Evolutionary conservation across 2,113 vertebrate species (phyloP).

Genomic region (Mesembrinibis cayennensis): DNA sequence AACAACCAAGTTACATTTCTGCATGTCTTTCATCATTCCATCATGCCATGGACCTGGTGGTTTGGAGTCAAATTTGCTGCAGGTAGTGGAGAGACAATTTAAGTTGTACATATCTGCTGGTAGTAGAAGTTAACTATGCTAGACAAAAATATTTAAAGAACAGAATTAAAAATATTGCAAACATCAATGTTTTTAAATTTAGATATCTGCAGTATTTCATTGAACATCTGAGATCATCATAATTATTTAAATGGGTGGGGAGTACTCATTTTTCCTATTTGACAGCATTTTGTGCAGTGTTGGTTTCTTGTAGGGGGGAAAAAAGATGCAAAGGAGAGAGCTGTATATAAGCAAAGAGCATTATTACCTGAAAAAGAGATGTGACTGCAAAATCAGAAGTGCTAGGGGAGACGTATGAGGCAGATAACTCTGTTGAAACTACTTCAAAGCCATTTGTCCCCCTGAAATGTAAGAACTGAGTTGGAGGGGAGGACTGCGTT

Average conservation of each 20-base stretch:
- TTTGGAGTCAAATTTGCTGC: conserved; percentile 95
- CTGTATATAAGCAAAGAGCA: neutral
- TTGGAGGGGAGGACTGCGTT: neutral
- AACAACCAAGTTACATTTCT: conserved; percentile 95
- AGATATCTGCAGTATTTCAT: neutral
- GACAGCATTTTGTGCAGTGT: neutral
- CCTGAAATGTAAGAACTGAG: neutral
- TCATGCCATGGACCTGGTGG: conserved; percentile 99
- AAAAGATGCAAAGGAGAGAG: neutral
- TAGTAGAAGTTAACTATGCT: neutral
- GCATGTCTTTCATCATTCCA: conserved; percentile 96
- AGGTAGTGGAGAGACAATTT: conserved; percentile 78
- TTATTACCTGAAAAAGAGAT: neutral
- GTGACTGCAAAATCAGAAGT: neutral
- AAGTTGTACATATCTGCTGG: neutral
- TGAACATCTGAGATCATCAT: neutral
- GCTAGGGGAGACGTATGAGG: neutral
- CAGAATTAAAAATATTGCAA: neutral
- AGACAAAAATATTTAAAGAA: neutral
- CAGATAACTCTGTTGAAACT: neutral
- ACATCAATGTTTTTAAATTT: neutral
- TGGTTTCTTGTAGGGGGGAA: neutral
- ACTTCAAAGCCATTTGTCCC: neutral
- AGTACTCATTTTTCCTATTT: neutral
- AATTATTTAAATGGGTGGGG: neutral